Evolutionary conservation across 2,888 invertebrate genomes (phyloP).

Genomic region (Noctua pronuba): DNA sequence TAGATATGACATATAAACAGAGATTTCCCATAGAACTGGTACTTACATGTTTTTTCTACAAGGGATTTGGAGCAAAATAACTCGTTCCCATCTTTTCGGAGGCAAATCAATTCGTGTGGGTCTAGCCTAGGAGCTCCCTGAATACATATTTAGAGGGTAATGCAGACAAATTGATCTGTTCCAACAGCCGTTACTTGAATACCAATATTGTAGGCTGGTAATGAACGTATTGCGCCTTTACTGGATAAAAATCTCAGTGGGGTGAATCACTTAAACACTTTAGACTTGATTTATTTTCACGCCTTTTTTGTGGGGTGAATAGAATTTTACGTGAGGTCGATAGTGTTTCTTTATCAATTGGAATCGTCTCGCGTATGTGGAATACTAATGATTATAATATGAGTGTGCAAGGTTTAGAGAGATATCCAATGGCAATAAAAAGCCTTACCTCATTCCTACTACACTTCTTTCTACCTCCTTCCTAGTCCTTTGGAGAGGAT

Average conservation of each 20-base stretch:
- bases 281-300: slow-evolving; percentile 32
- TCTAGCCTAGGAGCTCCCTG: slow-evolving; percentile 27
- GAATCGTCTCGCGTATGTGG: not conserved
- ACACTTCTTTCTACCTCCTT: no score
- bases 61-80: slow-evolving; percentile 4
- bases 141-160: slow-evolving; percentile 51
- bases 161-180: slow-evolving; percentile 56
- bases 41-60: not conserved
- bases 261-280: slow-evolving; percentile 32
- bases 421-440: not conserved
- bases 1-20: not conserved
- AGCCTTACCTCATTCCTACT: not conserved
- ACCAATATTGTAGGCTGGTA: slow-evolving; percentile 35
- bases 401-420: not conserved
- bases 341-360: slow-evolving; percentile 11
- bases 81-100: slow-evolving; percentile 17
- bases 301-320: slow-evolving; percentile 5
- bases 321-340: not conserved
- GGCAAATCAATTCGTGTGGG: slow-evolving; percentile 41
- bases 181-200: slow-evolving; percentile 55
- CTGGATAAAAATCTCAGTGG: slow-evolving; percentile 14
- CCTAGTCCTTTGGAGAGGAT: no score
- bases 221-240: slow-evolving; percentile 1
- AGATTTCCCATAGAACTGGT: not conserved
- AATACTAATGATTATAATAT: not conserved